phyloP scores from a whole-genome alignment of 1,140 invertebrate genomes.

The Gryllus bimaculatus region DNA sequence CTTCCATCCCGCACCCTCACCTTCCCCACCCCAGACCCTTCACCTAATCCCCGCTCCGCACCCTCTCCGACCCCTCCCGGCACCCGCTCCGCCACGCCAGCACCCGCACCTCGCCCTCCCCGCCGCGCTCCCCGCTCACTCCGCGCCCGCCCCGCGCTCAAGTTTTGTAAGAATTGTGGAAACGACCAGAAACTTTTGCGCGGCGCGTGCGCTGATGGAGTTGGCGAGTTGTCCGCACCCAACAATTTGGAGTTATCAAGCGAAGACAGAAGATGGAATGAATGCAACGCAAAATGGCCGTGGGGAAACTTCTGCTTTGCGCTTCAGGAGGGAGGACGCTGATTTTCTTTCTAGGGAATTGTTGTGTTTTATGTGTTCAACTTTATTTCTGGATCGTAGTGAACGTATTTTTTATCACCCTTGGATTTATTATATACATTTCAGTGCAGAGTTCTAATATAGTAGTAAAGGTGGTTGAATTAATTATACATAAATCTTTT shows the following conservation, averaged over 20 bases:
- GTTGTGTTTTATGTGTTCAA: not conserved
- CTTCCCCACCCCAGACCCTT: too few species aligned
- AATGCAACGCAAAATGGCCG: not conserved
- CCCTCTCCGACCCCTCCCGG: too few species aligned
- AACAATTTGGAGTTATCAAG: not conserved
- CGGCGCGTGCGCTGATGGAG: not conserved
- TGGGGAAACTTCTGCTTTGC: not conserved
- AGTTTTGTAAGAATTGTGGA: not conserved
- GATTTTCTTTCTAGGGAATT: not conserved
- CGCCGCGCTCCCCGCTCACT: too few species aligned
- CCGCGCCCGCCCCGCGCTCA: too few species aligned
- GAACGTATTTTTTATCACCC: not conserved
- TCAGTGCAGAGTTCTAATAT: not conserved
- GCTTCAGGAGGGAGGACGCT: not conserved
- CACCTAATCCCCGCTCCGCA: too few species aligned
- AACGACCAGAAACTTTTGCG: not conserved
- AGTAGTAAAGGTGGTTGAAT: not conserved
- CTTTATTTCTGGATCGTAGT: not conserved
- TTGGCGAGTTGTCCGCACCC: not conserved
- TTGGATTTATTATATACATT: not conserved
- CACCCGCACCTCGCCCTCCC: too few species aligned
- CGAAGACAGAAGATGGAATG: not conserved
- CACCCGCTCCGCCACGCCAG: too few species aligned
- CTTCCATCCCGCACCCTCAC: too few species aligned
- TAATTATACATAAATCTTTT: too few species aligned